Evolutionary conservation across 2,888 invertebrate species (phyloP), one percentile per base, ranked within the genome.

Genomic region (Drosophila mayaguana): DNA sequence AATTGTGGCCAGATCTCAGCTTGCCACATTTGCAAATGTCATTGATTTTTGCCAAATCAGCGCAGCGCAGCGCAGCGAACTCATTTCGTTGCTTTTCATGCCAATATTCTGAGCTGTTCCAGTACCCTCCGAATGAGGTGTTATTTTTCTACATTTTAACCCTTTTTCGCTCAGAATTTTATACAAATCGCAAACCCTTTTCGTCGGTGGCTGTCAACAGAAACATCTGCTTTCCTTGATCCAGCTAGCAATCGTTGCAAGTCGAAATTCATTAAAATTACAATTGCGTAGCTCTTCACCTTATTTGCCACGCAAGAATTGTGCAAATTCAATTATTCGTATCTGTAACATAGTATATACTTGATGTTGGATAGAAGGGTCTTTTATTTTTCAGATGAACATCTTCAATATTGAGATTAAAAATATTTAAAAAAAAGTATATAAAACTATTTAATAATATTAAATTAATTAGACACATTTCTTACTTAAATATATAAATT

Each of bases 41-140:
- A 69, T 55, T 40, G 43, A 43, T 28, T 38, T 78, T 69, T 80
- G 80, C 78, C 55, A 67, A 56, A 80, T 78, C 80, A 79, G 78
- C 62, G 25, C 22, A 16, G 38, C 38, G 55, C 48, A 72, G 63
- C 67, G 76, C 65, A 81, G 62, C 78, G 51, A 67, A 65, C 66
- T 63, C 42, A 73, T 68, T 79, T 73, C 38, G 56, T 61, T 50
- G 68, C 63, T 48, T 64, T 75, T 67, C 55, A 63, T 40, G 20
- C 51, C 40, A 18, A 72, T 74, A 64, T 57, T 60, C 18, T 62
- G 46, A 66, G 75, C 72, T 65, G 65, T 80, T 76, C 66, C 67
- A 64, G 48, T 48, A 57, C 36, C 62, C 40, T 57, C 38, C 54
- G 62, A 63, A 69, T 72, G 82, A 88, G 77, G 88, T 82, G 64